Evolutionary conservation across 1,140 invertebrate genomes (phyloP), one percentile per base, ranked within the genome.

Genomic region (Drosophila leontia): DNA sequence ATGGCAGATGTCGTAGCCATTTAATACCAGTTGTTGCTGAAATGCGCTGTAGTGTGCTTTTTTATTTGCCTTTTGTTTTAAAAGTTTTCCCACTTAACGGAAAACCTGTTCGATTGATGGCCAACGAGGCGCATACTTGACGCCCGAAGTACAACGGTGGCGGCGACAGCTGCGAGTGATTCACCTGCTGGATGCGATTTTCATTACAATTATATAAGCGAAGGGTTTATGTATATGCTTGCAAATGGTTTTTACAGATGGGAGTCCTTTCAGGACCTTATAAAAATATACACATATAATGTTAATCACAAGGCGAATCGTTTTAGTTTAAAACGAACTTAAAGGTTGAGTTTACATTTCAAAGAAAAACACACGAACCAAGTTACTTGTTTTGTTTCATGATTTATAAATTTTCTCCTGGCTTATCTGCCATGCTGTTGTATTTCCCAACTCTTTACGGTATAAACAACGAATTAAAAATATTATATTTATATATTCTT

Each of bases 1-100:
- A 78, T 70, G 78, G 79, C 69, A 67, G 42, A 78, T 75, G 79
- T 87, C 70, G 47, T 45, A 32, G 61, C 75, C 78, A 82, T 82
- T 76, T 86, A 82, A 82, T 51, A 75, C 68, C 75, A 37, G 29
- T 78, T 77, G 74, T 62, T 78, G 42, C 39, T 77, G 57, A 69
- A 78, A 55, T 59, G 57, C 29, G n/a, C 37, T 74, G 39, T 39
- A 41, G 15, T 45, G 35, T 15, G 39, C 61, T 59, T 65, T 69
- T 71, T 58, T 55, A 45, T 35, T 39, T 42, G 35, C 29, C 58
- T 68, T 77, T 88, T 64, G 58, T 87, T 60, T 75, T 58, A 42
- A 77, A 48, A 58, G 45, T 76, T 67, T 57, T 34, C 32, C 42
- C 63, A 55, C 74, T 56, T 64, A 55, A 59, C 63, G 44, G 60